Evolutionary conservation across 2,888 invertebrate genomes (phyloP), one percentile per base, ranked within the genome.

Genomic region (Synergus japonicus): DNA sequence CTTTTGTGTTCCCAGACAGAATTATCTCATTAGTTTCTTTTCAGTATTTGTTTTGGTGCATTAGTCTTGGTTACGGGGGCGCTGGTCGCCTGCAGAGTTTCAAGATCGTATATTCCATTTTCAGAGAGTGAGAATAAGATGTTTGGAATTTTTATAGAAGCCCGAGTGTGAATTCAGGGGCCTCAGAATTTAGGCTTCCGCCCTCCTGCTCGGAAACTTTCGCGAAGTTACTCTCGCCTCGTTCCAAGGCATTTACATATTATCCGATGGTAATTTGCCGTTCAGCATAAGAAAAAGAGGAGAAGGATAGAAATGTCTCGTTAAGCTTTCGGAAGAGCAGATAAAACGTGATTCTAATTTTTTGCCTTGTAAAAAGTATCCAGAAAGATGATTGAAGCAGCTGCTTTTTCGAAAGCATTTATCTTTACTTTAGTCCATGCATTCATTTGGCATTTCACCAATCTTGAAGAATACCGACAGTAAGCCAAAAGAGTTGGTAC

Each of bases 11-110:
- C 60, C 54, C 65, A 18, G 49, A 65, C 13, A 41, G 8, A 37
- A 3, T 43, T 18, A 66, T 63, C 78, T 78, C 44, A 65, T 77
- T 77, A 65, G 69, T 69, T 67, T 67, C 46, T 29, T 69, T 69
- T 29, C 18, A 49, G 44, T 22, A 13, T 46, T 69, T 69, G 46
- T 69, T 69, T 69, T 69, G 77, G 46, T 73, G 37, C 85, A 86
- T 86, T 86, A 86, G 83, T 86, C 86, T 84, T 86, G 79, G 77
- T 80, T 58, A 58, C 80, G 79, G 81, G 86, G 80, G 84, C 86
- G 84, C 85, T 85, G 86, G 86, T 84, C 86, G 82, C 86, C 87
- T 80, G 86, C 80, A 76, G 84, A 41, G 81, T 78, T 80, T 81
- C 79, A 76, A 81, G 83, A 83, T 78, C 83, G 83, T 86, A 81